A percentile compares a stretch with the other conserved stretches of the same genome.
These are phyloP conservation scores for Myodes glareolus DNA, from an alignment of 2,113 vertebrate species.

Conservation along the genomic window DNA sequence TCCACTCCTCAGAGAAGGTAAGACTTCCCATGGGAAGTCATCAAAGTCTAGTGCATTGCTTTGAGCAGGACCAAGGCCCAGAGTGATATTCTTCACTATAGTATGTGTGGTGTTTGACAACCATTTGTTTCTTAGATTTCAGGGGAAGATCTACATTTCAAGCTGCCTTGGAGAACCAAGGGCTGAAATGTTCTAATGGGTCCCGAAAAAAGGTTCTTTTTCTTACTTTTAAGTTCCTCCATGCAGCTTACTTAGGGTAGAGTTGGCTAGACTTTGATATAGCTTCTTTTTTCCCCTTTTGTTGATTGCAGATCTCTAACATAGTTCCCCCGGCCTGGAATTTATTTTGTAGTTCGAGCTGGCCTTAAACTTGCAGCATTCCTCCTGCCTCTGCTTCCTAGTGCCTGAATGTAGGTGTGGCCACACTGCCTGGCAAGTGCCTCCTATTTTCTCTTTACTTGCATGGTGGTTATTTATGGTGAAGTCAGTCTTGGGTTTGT, in stretches of 20 bases:
- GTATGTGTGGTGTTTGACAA: background rate
- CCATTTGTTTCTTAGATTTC: slow-evolving; percentile 6
- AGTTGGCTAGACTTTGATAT: slow-evolving; percentile 1
- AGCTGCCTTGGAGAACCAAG: background rate
- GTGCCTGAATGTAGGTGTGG: background rate
- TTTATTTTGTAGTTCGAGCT: background rate
- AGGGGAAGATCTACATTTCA: slow-evolving; percentile 34
- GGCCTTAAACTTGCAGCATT: background rate
- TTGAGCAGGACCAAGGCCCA: too few species aligned
- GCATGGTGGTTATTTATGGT: background rate
- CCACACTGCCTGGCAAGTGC: background rate
- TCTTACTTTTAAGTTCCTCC: background rate
- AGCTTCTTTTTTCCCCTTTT: background rate
- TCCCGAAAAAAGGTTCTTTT: background rate
- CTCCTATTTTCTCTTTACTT: slow-evolving; percentile 25
- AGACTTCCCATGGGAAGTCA: too few species aligned
- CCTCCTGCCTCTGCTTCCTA: background rate
- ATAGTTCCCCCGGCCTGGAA: background rate
- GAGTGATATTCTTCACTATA: background rate
- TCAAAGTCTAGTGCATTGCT: too few species aligned
- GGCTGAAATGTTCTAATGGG: background rate
- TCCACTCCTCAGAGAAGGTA: too few species aligned
- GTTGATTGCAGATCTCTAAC: background rate
- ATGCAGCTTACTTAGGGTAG: background rate
- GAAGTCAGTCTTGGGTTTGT: slow-evolving; percentile 29